Evolutionary conservation across 2,797 vertebrate genomes (phyloP).

Genomic region (Myripristis murdjan): DNA sequence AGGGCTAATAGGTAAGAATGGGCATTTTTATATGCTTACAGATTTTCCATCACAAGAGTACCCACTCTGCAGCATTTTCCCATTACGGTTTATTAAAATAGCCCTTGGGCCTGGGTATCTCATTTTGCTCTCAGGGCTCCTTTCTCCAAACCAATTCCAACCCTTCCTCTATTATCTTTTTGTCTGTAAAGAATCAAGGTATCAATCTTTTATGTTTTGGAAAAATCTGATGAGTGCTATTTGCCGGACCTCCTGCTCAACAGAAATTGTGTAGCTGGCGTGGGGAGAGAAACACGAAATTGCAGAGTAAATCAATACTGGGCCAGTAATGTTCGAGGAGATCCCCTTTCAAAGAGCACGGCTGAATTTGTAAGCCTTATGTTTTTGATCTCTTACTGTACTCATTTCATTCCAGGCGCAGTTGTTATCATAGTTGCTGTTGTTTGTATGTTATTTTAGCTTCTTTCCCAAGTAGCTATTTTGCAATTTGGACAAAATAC

Average conservation of each 20-base stretch:
- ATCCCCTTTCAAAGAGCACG: constrained; percentile 91
- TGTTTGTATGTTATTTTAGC: constrained; percentile 99
- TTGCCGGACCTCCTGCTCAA: constrained; percentile 86
- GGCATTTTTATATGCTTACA: constrained; percentile 58
- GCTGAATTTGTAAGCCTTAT: constrained; percentile 90
- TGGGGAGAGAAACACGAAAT: constrained; percentile 89
- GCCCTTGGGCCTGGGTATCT: constrained; percentile 74
- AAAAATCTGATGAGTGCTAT: constrained; percentile 85
- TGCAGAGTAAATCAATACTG: constrained; percentile 92
- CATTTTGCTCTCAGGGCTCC: constrained; percentile 72
- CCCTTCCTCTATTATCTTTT: constrained; percentile 80
- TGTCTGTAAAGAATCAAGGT: constrained; percentile 82
- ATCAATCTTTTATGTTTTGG: constrained; percentile 90
- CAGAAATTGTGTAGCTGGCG: constrained; percentile 85
- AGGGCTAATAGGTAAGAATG: constrained; percentile 44
- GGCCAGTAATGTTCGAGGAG: constrained; percentile 86
- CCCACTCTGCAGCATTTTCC: constrained; percentile 74
- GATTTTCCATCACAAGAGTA: constrained; percentile 71
- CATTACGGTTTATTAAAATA: constrained; percentile 85
- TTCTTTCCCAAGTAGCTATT: constrained; percentile 99
- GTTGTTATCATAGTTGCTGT: constrained; percentile 99
- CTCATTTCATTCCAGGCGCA: constrained; percentile 93
- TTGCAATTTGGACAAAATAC: constrained; percentile 99
- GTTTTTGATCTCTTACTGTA: constrained; percentile 92
- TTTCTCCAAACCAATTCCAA: constrained; percentile 84